A percentile compares a stretch with the other conserved stretches of the same genome.
Evolutionary conservation across 2,888 invertebrate species (phyloP).

Genomic region (Thalpophila matura): DNA sequence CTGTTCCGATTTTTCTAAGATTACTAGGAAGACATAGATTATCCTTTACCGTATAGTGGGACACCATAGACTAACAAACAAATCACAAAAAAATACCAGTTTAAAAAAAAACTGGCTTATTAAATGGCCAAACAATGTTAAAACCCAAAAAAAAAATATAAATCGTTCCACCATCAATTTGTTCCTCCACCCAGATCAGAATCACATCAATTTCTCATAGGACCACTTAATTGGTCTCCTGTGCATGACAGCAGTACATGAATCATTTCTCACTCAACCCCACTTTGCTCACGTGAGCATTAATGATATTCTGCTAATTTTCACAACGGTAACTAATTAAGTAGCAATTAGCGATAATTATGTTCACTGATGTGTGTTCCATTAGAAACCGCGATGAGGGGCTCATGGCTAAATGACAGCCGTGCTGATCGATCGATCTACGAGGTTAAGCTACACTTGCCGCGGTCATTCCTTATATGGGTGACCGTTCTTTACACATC

Average conservation of each 20-base stretch:
- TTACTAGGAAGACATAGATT: no score
- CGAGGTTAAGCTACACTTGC: no score
- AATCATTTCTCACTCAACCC: constrained; percentile 32
- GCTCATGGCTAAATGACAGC: no score
- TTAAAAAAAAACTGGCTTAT: not conserved
- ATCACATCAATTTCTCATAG: constrained; percentile 19
- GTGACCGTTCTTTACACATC: no score
- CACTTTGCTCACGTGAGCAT: constrained; percentile 23
- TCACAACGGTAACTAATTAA: constrained; percentile 22
- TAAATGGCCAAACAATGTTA: not conserved
- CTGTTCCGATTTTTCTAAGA: no score
- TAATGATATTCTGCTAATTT: constrained; percentile 46
- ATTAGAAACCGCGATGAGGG: no score
- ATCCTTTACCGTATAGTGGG: no score
- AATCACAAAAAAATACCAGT: no score
- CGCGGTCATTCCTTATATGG: no score
- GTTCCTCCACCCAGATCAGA: constrained; percentile 1
- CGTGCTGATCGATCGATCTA: no score
- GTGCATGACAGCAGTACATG: constrained; percentile 27
- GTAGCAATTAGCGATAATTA: constrained; percentile 31
- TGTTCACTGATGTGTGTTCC: constrained; percentile 15
- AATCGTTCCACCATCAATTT: constrained; percentile 4
- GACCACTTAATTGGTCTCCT: constrained; percentile 48
- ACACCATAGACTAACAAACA: no score
- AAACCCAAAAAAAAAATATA: not conserved